phyloP scores from a whole-genome alignment of 2,113 vertebrate species.

The Rhea pennata region DNA sequence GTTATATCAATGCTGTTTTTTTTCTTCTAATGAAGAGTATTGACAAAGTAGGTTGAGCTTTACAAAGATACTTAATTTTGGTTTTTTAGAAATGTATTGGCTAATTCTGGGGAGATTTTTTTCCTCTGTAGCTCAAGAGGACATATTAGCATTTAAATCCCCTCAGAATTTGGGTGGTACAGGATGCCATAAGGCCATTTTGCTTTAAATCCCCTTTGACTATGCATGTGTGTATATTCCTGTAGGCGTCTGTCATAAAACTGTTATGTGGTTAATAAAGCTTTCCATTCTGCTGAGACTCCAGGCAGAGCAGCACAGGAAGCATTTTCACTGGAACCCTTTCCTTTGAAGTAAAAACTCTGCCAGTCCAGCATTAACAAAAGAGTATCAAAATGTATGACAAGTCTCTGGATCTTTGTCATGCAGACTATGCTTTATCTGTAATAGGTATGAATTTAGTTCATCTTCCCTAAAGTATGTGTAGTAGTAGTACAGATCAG shows the following conservation, averaged over 20 bases:
- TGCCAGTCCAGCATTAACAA: slow-evolving; percentile 10
- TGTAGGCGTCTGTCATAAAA: slow-evolving; percentile 31
- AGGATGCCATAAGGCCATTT: background rate
- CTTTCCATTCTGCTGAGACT: slow-evolving; percentile 26
- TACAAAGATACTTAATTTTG: background rate
- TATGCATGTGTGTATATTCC: background rate
- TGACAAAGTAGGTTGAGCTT: background rate
- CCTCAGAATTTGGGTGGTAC: background rate
- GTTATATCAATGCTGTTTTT: accelerated
- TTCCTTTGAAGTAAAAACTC: slow-evolving; percentile 29
- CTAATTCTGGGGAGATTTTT: background rate
- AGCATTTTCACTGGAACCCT: background rate
- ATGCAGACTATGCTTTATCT: background rate
- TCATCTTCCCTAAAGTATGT: background rate
- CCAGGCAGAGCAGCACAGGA: slow-evolving; percentile 10
- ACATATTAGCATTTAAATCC: background rate
- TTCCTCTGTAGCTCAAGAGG: background rate
- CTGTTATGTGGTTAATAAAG: slow-evolving; percentile 7
- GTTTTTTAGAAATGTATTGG: background rate
- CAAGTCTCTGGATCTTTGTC: background rate
- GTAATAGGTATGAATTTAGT: background rate
- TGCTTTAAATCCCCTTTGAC: background rate
- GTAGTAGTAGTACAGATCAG: background rate
- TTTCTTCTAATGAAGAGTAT: background rate
- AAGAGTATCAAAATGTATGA: slow-evolving; percentile 25